A percentile compares a stretch with the other conserved stretches of the same genome.
These are phyloP conservation scores for Epiblema foenella DNA, from an alignment of 2,888 invertebrate genomes.

Conservation along the genomic window DNA sequence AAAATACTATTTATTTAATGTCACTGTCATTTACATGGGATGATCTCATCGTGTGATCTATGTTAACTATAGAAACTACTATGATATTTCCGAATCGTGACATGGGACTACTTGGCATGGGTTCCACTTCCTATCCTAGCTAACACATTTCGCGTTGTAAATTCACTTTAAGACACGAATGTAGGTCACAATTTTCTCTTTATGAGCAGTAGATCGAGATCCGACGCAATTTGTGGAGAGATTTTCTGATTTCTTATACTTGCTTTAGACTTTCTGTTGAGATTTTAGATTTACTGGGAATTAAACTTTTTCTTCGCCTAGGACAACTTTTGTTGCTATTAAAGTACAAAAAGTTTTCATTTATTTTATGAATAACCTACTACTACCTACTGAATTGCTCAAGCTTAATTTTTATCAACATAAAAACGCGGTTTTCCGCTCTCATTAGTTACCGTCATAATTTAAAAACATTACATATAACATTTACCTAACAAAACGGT, in stretches of 20 bases:
- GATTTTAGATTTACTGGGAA: neutral
- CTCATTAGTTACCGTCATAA: neutral
- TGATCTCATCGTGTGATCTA: constrained; percentile 66
- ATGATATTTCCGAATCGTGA: constrained; percentile 75
- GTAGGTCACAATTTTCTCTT: constrained; percentile 64
- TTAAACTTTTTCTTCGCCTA: neutral
- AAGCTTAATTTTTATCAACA: neutral
- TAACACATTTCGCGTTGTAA: constrained; percentile 70
- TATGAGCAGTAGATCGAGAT: constrained; percentile 32
- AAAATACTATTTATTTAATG: constrained; percentile 28
- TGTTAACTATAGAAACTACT: constrained; percentile 54
- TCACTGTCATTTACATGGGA: constrained; percentile 50
- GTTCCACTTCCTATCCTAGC: constrained; percentile 59
- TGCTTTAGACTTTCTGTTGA: constrained; percentile 1
- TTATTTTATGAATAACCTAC: neutral
- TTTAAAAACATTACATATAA: neutral
- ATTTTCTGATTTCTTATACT: constrained; percentile 21
- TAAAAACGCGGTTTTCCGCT: no score
- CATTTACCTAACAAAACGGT: neutral
- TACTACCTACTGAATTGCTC: neutral
- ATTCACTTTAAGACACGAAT: constrained; percentile 71
- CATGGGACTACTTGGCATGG: constrained; percentile 70
- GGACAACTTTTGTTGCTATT: neutral
- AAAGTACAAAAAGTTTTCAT: neutral
- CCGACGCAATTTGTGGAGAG: constrained; percentile 28